A percentile compares a stretch with the other conserved stretches of the same genome.
phyloP scores from a whole-genome alignment of 2,888 invertebrate genomes.

The Drosophila silvestris region DNA sequence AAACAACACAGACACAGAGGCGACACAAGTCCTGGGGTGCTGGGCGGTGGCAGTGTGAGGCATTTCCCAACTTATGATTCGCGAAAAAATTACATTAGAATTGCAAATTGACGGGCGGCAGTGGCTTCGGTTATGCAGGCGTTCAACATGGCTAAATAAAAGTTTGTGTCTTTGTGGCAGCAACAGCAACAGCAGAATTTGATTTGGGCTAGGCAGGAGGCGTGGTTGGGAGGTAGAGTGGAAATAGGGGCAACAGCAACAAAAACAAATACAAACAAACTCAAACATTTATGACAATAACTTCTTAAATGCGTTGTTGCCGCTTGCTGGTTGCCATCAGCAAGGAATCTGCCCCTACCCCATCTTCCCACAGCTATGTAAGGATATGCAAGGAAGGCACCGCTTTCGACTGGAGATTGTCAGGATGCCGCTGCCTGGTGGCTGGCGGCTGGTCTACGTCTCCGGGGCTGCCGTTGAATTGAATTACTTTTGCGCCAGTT shows the following conservation, averaged over 20 bases:
- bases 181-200: constrained; percentile 49
- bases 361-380: constrained; percentile 34
- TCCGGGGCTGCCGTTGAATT: constrained; percentile 78
- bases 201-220: constrained; percentile 35
- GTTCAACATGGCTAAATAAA: constrained; percentile 76
- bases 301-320: constrained; percentile 79
- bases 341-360: constrained; percentile 31
- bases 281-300: constrained; percentile 82
- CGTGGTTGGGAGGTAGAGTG: not conserved
- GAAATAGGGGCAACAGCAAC: constrained; percentile 7
- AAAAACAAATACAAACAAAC: constrained; percentile 61
- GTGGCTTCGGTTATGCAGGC: constrained; percentile 34
- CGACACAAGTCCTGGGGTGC: constrained; percentile 39
- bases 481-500: constrained; percentile 81
- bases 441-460: constrained; percentile 58
- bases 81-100: constrained; percentile 84
- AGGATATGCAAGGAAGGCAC: constrained; percentile 55
- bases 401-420: constrained; percentile 12
- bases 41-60: constrained; percentile 24
- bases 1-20: constrained; percentile 19
- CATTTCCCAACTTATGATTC: constrained; percentile 78
- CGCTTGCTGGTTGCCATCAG: constrained; percentile 46
- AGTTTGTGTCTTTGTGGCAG: constrained; percentile 68
- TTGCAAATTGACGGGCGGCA: constrained; percentile 77
- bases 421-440: constrained; percentile 14